Evolutionary conservation across 2,113 vertebrate species (phyloP).

Genomic region (Albula glossodonta): DNA sequence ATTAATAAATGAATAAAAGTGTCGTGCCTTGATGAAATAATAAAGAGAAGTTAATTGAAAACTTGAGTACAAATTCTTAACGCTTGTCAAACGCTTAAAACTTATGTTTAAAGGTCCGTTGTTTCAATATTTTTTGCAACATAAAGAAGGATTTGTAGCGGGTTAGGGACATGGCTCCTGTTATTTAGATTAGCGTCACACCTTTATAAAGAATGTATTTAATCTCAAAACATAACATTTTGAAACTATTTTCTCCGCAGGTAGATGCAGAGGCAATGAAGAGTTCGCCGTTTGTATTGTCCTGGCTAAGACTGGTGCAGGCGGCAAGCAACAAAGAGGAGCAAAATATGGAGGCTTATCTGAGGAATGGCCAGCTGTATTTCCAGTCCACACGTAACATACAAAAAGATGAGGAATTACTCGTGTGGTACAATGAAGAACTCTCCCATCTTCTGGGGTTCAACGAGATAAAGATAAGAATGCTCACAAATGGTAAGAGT

Average conservation of each 20-base stretch:
- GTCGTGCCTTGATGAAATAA: neutral
- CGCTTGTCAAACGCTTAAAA: too few species aligned
- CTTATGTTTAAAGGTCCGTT: too few species aligned
- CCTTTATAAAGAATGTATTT: neutral
- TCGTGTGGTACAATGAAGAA: slow-evolving; percentile 85
- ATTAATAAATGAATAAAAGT: neutral
- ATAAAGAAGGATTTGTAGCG: neutral
- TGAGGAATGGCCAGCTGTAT: slow-evolving; percentile 77
- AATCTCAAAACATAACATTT: neutral
- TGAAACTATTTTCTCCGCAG: slow-evolving; percentile 56
- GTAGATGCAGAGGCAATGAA: slow-evolving; percentile 77
- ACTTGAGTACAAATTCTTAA: too few species aligned
- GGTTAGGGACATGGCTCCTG: neutral
- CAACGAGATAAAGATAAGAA: slow-evolving; percentile 65
- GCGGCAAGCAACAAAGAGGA: slow-evolving; percentile 73
- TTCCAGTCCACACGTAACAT: slow-evolving; percentile 74
- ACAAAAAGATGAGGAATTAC: slow-evolving; percentile 77
- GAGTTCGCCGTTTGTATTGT: slow-evolving; percentile 71
- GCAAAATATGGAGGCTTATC: slow-evolving; percentile 78
- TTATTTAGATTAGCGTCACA: neutral
- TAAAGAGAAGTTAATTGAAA: too few species aligned
- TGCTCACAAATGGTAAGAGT: slow-evolving; percentile 67
- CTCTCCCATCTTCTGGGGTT: slow-evolving; percentile 81
- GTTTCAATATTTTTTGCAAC: too few species aligned
- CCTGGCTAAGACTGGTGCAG: slow-evolving; percentile 78